phyloP scores from a whole-genome alignment of 30 jellyfish, hydroid and myxozoan genomes.

The Clytia hemisphaerica region DNA sequence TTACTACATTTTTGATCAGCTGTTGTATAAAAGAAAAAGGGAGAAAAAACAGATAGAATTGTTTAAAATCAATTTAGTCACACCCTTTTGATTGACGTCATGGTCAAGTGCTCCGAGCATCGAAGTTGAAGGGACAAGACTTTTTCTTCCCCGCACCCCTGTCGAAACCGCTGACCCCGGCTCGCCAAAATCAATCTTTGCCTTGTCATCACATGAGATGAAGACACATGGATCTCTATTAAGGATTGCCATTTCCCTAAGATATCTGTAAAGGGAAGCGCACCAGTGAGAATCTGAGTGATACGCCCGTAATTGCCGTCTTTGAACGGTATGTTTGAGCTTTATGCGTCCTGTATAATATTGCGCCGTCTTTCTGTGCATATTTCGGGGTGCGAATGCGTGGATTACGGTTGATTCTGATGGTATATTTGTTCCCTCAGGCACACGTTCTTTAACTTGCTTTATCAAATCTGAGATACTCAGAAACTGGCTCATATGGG shows the following conservation, averaged over 20 bases:
- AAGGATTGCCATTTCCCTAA: conserved; percentile 3
- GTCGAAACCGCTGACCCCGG: conserved; percentile 30
- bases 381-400: conserved; percentile 6
- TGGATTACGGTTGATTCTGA: conserved; percentile 5
- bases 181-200: conserved; percentile 12
- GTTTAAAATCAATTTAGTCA: no score
- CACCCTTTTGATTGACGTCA: no score
- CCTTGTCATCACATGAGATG: conserved; percentile 30
- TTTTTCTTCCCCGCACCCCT: conserved; percentile 11
- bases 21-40: no score
- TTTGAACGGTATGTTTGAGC: neutral
- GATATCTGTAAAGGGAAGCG: conserved; percentile 16
- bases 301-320: conserved; percentile 11
- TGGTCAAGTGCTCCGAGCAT: no score
- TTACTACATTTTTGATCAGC: no score
- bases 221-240: neutral
- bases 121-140: neutral
- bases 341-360: conserved; percentile 9
- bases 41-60: no score
- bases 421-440: conserved; percentile 28
- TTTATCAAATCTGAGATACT: neutral
- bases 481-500: no score
- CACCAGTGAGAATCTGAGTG: conserved; percentile 15
- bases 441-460: conserved; percentile 10
- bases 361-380: neutral